These are phyloP conservation scores for Homarus gammarus DNA, from an alignment of 2,888 invertebrate species.

Conservation along the genomic window DNA sequence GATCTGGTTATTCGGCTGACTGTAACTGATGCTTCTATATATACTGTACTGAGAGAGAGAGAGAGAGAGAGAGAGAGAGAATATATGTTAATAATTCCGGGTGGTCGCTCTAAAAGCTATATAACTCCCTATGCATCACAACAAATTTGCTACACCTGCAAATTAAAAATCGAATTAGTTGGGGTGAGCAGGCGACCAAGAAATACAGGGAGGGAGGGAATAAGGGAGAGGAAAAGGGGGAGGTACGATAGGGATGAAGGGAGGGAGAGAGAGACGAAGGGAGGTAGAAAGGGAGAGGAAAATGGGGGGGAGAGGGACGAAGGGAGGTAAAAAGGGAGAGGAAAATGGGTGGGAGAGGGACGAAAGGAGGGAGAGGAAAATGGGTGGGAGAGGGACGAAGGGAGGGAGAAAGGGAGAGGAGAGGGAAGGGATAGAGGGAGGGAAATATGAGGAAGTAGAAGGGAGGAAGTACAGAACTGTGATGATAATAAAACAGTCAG, in stretches of 20 bases:
- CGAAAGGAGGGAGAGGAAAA: background rate
- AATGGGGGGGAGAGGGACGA: too few species aligned
- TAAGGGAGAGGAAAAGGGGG: background rate
- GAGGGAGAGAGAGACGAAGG: background rate
- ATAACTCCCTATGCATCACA: background rate
- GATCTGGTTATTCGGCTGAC: too few species aligned
- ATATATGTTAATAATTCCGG: background rate
- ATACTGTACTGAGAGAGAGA: too few species aligned
- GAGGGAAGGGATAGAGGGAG: background rate
- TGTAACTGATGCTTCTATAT: too few species aligned
- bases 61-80: background rate
- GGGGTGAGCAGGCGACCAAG: conserved; percentile 2
- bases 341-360: too few species aligned
- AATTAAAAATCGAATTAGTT: background rate
- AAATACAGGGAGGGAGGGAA: background rate
- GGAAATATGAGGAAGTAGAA: too few species aligned
- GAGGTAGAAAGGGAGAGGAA: too few species aligned
- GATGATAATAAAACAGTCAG: too few species aligned
- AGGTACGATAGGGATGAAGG: background rate
- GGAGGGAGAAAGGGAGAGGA: background rate
- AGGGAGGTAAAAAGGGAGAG: too few species aligned
- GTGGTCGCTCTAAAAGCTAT: background rate
- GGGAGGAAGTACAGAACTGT: too few species aligned
- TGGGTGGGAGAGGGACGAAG: background rate
- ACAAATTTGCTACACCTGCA: background rate